phyloP scores from a whole-genome alignment of 2,888 invertebrate genomes.

The Drosophila atroscutellata region DNA sequence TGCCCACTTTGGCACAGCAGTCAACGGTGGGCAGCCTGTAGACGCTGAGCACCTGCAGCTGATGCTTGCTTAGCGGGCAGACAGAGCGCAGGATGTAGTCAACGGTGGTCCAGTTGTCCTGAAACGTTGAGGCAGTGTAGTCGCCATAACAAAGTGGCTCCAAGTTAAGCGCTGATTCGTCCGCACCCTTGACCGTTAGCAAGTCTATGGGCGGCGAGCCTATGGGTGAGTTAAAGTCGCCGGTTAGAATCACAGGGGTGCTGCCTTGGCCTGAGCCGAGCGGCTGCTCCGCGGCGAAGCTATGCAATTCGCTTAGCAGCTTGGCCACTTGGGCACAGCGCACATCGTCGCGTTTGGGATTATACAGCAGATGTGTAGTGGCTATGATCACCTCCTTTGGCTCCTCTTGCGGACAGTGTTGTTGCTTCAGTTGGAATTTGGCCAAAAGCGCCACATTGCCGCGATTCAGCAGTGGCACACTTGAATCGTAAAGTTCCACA shows the following conservation, averaged over 20 bases:
- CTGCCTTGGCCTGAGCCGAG: slow-evolving; percentile 49
- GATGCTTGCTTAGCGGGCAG: slow-evolving; percentile 83
- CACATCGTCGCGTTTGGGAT: slow-evolving; percentile 94
- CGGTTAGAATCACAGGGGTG: slow-evolving; percentile 93
- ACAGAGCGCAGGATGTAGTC: slow-evolving; percentile 94
- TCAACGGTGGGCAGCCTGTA: slow-evolving; percentile 88
- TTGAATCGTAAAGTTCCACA: slow-evolving; percentile 88
- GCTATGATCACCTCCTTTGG: slow-evolving; percentile 90
- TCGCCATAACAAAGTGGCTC: slow-evolving; percentile 54
- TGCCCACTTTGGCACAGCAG: slow-evolving; percentile 87
- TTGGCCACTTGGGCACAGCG: slow-evolving; percentile 94
- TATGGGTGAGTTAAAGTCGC: slow-evolving; percentile 90
- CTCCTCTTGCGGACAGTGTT: slow-evolving; percentile 60
- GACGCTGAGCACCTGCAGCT: slow-evolving; percentile 85
- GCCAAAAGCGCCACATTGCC: slow-evolving; percentile 95
- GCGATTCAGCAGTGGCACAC: slow-evolving; percentile 88
- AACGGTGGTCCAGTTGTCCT: slow-evolving; percentile 91
- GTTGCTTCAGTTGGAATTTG: slow-evolving; percentile 87
- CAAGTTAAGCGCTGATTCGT: slow-evolving; percentile 40
- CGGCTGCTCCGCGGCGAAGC: slow-evolving; percentile 87
- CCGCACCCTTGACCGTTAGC: not conserved
- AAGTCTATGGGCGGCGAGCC: slow-evolving; percentile 82
- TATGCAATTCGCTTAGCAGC: slow-evolving; percentile 93
- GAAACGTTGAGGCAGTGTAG: slow-evolving; percentile 88
- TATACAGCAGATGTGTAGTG: slow-evolving; percentile 97